Evolutionary conservation across 2,113 vertebrate genomes (phyloP).

Genomic region (Solenodon paradoxus): DNA sequence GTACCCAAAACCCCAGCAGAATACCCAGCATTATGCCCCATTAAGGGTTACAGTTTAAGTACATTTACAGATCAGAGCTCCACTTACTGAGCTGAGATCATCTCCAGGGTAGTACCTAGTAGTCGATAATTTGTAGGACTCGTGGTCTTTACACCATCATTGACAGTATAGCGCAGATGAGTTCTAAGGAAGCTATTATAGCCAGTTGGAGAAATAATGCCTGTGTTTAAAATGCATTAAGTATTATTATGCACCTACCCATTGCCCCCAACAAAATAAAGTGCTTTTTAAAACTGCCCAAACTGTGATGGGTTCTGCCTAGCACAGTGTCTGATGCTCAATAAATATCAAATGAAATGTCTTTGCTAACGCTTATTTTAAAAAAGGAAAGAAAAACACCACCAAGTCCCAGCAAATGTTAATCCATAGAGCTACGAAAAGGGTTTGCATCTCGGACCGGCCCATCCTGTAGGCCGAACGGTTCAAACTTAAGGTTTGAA

Average conservation of each 20-base stretch:
- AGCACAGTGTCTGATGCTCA: not conserved
- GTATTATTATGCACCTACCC: not conserved
- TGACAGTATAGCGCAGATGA: slow-evolving; percentile 68
- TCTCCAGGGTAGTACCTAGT: slow-evolving; percentile 36
- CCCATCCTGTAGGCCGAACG: not conserved
- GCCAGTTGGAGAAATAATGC: slow-evolving; percentile 36
- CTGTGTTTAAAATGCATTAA: slow-evolving; percentile 69
- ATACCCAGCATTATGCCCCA: not conserved
- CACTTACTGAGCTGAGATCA: not conserved
- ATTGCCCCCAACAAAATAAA: slow-evolving; percentile 41
- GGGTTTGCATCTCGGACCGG: not conserved
- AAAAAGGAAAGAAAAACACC: not conserved
- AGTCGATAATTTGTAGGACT: slow-evolving; percentile 58
- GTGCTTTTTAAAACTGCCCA: slow-evolving; percentile 25
- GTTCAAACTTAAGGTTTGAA: not conserved
- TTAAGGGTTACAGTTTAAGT: slow-evolving; percentile 18
- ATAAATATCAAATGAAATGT: slow-evolving; percentile 3
- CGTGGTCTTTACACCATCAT: slow-evolving; percentile 13
- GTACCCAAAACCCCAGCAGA: not conserved
- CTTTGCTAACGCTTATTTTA: not conserved
- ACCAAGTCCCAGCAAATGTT: not conserved
- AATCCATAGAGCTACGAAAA: not conserved
- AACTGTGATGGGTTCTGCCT: not conserved
- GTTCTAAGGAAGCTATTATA: slow-evolving; percentile 62
- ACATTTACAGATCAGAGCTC: slow-evolving; percentile 34